Percentiles rank a stretch among this genome's conserved stretches.
These are phyloP conservation scores for Eupithecia subfuscata DNA, from an alignment of 2,888 invertebrate genomes.

Conservation along the genomic window DNA sequence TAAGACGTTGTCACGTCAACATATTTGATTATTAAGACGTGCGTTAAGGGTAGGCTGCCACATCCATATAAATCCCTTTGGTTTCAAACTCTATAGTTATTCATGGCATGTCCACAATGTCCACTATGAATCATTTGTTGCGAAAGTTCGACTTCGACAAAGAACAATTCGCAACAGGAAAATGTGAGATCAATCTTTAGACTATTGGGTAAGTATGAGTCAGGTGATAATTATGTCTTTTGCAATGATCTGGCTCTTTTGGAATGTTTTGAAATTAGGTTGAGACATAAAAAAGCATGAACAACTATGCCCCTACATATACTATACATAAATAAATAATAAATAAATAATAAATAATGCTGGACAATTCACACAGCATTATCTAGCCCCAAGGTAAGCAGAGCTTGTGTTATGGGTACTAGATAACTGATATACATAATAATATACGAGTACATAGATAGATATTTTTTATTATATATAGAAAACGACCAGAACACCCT, in stretches of 20 bases:
- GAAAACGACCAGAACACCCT: too few species aligned
- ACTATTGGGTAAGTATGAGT: constrained; percentile 62
- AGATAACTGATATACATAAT: too few species aligned
- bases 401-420: too few species aligned
- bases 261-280: constrained; percentile 3
- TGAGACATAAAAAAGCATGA: not conserved
- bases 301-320: not conserved
- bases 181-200: constrained; percentile 56
- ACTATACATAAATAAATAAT: too few species aligned
- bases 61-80: not conserved
- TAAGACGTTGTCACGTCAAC: too few species aligned
- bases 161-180: constrained; percentile 61
- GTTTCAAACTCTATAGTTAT: constrained; percentile 27
- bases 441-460: too few species aligned
- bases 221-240: constrained; percentile 49
- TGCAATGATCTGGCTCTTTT: constrained; percentile 23
- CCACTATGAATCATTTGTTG: constrained; percentile 64
- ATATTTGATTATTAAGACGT: not conserved
- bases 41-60: not conserved
- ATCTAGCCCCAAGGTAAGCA: too few species aligned
- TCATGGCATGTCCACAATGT: constrained; percentile 31
- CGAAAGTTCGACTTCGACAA: constrained; percentile 58
- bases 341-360: too few species aligned
- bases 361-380: too few species aligned
- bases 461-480: too few species aligned